Evolutionary conservation across 2,113 vertebrate genomes (phyloP), one percentile per base, ranked within the genome.

Genomic region (Amblyopsis rosae): DNA sequence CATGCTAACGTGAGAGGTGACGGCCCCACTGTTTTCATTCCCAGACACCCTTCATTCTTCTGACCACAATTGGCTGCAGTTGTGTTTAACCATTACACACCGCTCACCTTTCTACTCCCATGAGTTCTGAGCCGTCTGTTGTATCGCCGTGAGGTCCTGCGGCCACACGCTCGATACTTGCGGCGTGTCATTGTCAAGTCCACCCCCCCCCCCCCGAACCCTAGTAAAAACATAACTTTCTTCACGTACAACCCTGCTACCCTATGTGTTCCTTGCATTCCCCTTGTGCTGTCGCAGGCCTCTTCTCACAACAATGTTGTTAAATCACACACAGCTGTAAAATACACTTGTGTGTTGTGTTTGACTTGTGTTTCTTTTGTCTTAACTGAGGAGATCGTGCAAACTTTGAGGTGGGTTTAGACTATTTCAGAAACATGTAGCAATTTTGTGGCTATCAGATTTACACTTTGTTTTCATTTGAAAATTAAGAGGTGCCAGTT

Each of bases 351-450:
- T 82, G 66, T 62, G 35, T 68, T 64, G 35, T 67, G 62, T 70
- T 74, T 72, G 9, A 47, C 26, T 48, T 74, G 19, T 61, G 48
- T 62, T 46, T 70, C 55, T 15, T 3, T 81, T 56, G 76, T 19
- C 58, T 75, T 49, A 26, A 13, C 79, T 79, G 35, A 79, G 56
- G 61, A 59, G 69, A 72, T 53, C 3, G 50, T 33, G 13, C 33
- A 12, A 10, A 32, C 11, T 33, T 45, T 16, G 56, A 71, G 68
- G 66, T 59, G 55, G 19, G 35, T 69, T 67, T 73, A 67, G 67
- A 78, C 15, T 57, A 70, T 77, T 84, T 70, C 77, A 82, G 77
- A 87, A 73, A 72, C 81, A 90, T 92, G 92, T 92, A 92, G 91
- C 91, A 92, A 81, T 56, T 82, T 58, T 82, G 76, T 86, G 79